Base-by-base conservation (phyloP, 2,113 vertebrate genomes). In the Esox niger region DNA sequence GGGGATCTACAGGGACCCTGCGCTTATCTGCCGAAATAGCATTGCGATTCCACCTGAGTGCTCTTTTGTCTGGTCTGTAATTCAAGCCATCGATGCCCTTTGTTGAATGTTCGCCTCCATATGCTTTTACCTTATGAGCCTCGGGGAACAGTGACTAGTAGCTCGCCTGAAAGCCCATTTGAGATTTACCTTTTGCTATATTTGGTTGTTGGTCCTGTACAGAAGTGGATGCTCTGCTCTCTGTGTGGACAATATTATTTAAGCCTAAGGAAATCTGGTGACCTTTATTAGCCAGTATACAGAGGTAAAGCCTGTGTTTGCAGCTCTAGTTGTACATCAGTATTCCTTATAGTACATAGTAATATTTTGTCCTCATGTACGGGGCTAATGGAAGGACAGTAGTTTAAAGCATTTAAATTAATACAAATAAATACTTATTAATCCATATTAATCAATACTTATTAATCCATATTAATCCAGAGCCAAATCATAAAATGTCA, bases 21-120 rank as follows among this genome's bases (percentile, higher is more conserved):
- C 1, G 25, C 26, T 57, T 23, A 62, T 33, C 27, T 46, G 26
- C 60, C 3, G 49, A 62, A 68, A 68, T 47, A 46, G 13, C 65
- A 43, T 61, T 57, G 21, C 20, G 21, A 52, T 67, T 73, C 58
- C 32, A 57, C 58, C 47, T 30, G 49, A 26, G 26, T 17, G 35
- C 33, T 62, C 27, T 43, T 23, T 68, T 17, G 20, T 31, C 11
- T 43, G 3, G 11, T 9, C 61, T 7, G 31, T 54, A 56, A 55
- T 25, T 17, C 33, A 43, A 43, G 38, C 52, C 27, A n/a, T 32
- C 32, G 7, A 2, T 26, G 59, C 11, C 35, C 65, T 26, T 49
- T 49, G 26, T 62, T 46, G 25, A 47, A 17, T 25, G 25, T n/a
- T 21, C 11, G 31, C 49, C 38, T 27, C 49, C 43, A 9, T 56